Evolutionary conservation across 2,113 vertebrate species (phyloP).

Genomic region (Clarias macrocephalus): DNA sequence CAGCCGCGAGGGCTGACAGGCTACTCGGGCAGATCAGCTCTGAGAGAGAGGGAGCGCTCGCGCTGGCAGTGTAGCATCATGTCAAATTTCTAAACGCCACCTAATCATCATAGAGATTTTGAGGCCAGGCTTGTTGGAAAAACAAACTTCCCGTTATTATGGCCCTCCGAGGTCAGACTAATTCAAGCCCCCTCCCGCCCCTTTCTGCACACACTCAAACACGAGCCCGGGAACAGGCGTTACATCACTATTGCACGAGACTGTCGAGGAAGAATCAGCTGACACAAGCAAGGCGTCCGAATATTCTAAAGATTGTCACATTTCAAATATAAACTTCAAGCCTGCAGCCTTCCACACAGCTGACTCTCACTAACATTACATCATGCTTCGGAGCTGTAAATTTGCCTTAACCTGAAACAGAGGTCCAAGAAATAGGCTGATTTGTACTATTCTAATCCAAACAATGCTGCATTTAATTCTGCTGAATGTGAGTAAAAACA

Average conservation of each 20-base stretch:
- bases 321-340: conserved; percentile 27
- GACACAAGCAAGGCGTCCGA: conserved; percentile 28
- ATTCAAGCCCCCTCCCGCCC: conserved; percentile 57
- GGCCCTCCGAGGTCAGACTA: conserved; percentile 71
- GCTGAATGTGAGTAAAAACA: background rate
- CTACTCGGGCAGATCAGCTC: conserved; percentile 50
- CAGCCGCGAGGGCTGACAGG: conserved; percentile 12
- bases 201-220: conserved; percentile 29
- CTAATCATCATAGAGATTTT: conserved; percentile 72
- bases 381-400: conserved; percentile 22
- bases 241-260: conserved; percentile 52
- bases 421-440: background rate
- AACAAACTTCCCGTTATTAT: conserved; percentile 70
- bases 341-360: background rate
- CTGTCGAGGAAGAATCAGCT: conserved; percentile 32
- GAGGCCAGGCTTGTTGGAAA: conserved; percentile 68
- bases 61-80: conserved; percentile 53
- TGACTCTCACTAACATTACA: conserved; percentile 13
- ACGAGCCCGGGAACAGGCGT: conserved; percentile 24
- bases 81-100: conserved; percentile 74
- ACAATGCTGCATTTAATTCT: conserved; percentile 1
- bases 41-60: conserved; percentile 2
- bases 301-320: conserved; percentile 41
- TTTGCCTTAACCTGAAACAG: conserved; percentile 9
- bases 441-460: background rate